Percentiles rank a stretch among this genome's conserved stretches.
These are phyloP conservation scores for Psephotus haematonotus DNA, from an alignment of 2,113 vertebrate species.

Conservation along the genomic window DNA sequence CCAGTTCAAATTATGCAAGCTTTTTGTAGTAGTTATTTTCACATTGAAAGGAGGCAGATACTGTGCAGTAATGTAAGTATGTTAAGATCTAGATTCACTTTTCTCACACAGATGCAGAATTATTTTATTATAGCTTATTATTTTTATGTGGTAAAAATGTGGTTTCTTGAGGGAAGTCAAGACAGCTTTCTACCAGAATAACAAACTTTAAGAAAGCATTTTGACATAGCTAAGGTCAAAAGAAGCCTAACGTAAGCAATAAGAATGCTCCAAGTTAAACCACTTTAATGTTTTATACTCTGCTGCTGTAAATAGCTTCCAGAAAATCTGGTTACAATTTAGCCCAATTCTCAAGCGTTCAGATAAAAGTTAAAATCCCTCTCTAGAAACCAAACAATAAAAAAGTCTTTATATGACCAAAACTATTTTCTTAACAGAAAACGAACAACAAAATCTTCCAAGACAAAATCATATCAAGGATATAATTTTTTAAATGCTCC, in stretches of 20 bases:
- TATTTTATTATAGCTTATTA: neutral
- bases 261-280: neutral
- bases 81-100: neutral
- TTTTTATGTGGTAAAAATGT: neutral
- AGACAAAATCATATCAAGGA: neutral
- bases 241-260: neutral
- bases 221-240: neutral
- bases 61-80: neutral
- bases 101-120: neutral
- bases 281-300: neutral
- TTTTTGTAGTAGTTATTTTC: neutral
- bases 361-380: neutral
- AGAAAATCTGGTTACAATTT: neutral
- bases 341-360: neutral
- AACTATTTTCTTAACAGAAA: neutral
- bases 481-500: neutral
- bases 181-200: neutral
- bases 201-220: neutral
- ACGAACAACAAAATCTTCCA: neutral
- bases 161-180: neutral
- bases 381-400: neutral
- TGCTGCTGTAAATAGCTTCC: neutral
- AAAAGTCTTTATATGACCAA: neutral
- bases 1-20: neutral
- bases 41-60: neutral